Conservation (phyloP, 2,888 invertebrate genomes). For the Helicoverpa assulta region DNA sequence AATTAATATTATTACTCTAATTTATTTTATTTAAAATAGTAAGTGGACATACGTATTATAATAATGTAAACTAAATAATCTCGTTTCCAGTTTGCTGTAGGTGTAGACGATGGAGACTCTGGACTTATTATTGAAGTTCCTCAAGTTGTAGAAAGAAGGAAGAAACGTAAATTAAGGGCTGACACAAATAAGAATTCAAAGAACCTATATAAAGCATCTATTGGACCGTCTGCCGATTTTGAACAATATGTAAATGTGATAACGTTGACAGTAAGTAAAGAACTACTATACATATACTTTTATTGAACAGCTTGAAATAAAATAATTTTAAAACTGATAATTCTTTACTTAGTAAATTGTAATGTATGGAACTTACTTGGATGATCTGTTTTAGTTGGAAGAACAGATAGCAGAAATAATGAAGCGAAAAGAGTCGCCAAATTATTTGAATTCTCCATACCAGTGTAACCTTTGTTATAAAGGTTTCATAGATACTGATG, state of each 20-base stretch:
- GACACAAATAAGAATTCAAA: slow-evolving; percentile 40
- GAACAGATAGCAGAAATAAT: slow-evolving; percentile 82
- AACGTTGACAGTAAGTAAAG: slow-evolving; percentile 70
- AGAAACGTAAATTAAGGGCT: slow-evolving; percentile 47
- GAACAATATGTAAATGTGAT: slow-evolving; percentile 72
- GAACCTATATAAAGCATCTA: slow-evolving; percentile 20
- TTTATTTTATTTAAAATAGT: no score
- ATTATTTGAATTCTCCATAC: slow-evolving; percentile 81
- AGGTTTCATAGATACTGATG: slow-evolving; percentile 83
- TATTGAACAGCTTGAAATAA: no score
- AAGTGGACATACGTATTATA: no score
- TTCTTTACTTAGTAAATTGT: no score
- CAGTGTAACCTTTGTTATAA: slow-evolving; percentile 83
- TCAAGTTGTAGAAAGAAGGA: slow-evolving; percentile 15
- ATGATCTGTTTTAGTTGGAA: slow-evolving; percentile 68
- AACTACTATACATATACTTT: no score
- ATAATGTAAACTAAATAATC: background rate
- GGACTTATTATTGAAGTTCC: slow-evolving; percentile 15
- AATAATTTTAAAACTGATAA: no score
- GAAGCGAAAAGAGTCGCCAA: slow-evolving; percentile 77
- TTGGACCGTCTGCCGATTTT: slow-evolving; percentile 67
- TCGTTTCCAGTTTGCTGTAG: slow-evolving; percentile 29
- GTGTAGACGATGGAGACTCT: slow-evolving; percentile 13
- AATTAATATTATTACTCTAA: no score
- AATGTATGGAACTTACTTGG: background rate